Evolutionary conservation across 2,113 vertebrate species (phyloP).

Genomic region (Propithecus coquereli): DNA sequence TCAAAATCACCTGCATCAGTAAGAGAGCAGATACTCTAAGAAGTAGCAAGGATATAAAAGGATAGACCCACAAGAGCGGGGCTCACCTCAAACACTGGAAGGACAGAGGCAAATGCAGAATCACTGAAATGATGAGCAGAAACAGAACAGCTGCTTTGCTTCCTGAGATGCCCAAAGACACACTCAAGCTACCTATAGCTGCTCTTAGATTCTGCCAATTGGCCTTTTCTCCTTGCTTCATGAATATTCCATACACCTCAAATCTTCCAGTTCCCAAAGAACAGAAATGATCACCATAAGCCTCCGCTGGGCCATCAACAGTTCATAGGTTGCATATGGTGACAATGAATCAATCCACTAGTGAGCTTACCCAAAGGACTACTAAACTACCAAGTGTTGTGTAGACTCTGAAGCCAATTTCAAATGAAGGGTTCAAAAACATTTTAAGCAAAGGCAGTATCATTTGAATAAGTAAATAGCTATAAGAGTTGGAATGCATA

Average conservation of each 20-base stretch:
- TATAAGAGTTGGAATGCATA: neutral
- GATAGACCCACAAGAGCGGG: neutral
- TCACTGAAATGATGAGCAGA: neutral
- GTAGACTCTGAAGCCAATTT: neutral
- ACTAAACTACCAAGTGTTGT: neutral
- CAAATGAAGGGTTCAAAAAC: neutral
- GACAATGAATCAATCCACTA: neutral
- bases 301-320: neutral
- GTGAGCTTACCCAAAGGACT: neutral
- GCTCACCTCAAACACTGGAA: neutral
- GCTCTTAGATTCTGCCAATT: neutral
- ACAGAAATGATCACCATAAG: conserved; percentile 7
- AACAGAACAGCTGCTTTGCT: neutral
- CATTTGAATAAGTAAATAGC: neutral
- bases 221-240: neutral
- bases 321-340: neutral
- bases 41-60: neutral
- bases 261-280: conserved; percentile 25
- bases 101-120: neutral
- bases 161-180: neutral
- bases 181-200: neutral
- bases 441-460: conserved; percentile 13
- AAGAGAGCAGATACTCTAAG: neutral
- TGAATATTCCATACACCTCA: conserved; percentile 44
- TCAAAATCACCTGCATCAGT: neutral